These are phyloP conservation scores for Sesamia inferens DNA, from an alignment of 2,888 invertebrate genomes.

Conservation along the genomic window DNA sequence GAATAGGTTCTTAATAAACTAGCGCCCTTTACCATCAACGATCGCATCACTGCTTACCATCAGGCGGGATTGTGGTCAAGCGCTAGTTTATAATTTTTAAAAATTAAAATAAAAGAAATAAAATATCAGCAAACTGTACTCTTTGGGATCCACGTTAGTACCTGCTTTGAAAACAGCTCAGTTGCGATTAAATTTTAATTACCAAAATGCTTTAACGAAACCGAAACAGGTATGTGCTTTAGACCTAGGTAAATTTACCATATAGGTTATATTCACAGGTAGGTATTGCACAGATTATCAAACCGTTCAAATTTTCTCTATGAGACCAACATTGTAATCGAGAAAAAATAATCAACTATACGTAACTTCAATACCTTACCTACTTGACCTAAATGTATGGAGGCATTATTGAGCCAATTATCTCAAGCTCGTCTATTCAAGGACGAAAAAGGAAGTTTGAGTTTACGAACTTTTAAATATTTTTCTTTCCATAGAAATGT, in stretches of 20 bases:
- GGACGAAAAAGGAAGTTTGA: too few relatives aligned
- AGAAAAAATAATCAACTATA: not conserved
- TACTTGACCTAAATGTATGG: not conserved
- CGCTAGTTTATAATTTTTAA: too few relatives aligned
- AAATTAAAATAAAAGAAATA: too few relatives aligned
- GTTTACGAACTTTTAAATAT: too few relatives aligned
- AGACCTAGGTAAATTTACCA: not conserved
- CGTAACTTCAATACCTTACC: not conserved
- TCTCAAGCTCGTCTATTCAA: not conserved
- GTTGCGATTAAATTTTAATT: constrained; percentile 45
- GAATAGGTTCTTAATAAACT: too few relatives aligned
- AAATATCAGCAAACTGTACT: constrained; percentile 16
- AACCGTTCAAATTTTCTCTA: not conserved
- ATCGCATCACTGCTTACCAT: too few relatives aligned
- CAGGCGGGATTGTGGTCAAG: too few relatives aligned
- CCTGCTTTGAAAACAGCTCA: constrained; percentile 7
- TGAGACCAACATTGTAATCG: not conserved
- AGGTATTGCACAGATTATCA: not conserved
- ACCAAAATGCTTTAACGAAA: constrained; percentile 15
- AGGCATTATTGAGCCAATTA: not conserved
- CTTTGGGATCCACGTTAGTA: constrained; percentile 7
- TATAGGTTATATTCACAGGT: too few relatives aligned
- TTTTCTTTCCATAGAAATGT: not conserved
- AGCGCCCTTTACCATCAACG: too few relatives aligned
- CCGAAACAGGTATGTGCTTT: constrained; percentile 15